Base-by-base conservation (phyloP, 2,888 invertebrate genomes). In the Catocala nupta region DNA sequence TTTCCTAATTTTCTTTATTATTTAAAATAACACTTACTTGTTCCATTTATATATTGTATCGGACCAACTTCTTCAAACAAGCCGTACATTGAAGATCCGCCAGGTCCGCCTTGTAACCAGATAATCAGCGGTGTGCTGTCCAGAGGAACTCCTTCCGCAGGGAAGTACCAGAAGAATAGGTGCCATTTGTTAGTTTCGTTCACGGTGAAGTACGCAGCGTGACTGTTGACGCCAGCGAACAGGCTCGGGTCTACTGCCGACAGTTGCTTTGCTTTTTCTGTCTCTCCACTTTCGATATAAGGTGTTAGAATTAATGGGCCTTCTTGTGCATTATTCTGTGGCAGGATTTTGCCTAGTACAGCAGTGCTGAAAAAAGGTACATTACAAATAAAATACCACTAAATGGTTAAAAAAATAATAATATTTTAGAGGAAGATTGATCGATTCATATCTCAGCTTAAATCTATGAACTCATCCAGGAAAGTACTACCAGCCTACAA, bases 151-250 rank as follows among this genome's bases (percentile, higher is more conserved):
- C 44, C 62, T 51, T 63, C 87, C 0, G 96, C 95, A 0, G 96
- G 96, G 80, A 97, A 96, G 80, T 96, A 97, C 97, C 97, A 97
- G 86, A 97, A 97, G 88, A 96, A 97, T 79, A 96, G 86, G 82
- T 97, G 96, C 11, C 96, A 96, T 79, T 96, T 94, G 77, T 89
- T 95, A 5, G 91, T 83, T 81, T 96, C 95, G 82, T 97, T 95
- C 6, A 97, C 97, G 0, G 96, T 97, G 49, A 82, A 68, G 66
- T 77, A 75, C 0, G 34, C 74, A 7, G 77, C 56, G 39, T 73
- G 56, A 39, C 70, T 73, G 8, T 67, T 54, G 6, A 74, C 59
- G 0, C 65, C 77, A 12, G 66, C 67, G 12, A 76, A 66, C 11
- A 59, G 10, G 6, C 12, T 61, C n/a, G 76, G 60, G 12, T 76